Base-by-base conservation (phyloP, 2,113 vertebrate genomes). In the Vireo altiloquus region DNA sequence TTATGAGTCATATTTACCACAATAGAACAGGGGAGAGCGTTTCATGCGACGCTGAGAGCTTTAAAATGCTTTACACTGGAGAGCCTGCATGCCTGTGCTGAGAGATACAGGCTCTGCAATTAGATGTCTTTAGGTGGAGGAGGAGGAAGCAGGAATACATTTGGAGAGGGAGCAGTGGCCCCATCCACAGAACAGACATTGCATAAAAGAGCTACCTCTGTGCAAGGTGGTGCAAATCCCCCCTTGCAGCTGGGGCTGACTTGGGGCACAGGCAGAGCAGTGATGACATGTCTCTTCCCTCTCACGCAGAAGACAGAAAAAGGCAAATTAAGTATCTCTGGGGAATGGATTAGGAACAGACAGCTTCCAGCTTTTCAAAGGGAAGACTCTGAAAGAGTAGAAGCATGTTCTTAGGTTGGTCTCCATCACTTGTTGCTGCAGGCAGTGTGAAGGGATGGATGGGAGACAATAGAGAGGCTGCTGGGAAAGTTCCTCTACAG, bases 1-100 rank as follows among this genome's bases (percentile, higher is more conserved):
- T 87, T 95, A 39, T 87, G 95, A 95, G 86, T 96, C 95, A 95
- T 42, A 10, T 89, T 94, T 59, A 56, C 82, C 88, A 82, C 86
- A 95, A 49, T 74, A 57, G 83, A 82, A n/a, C 18, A 65, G 92
- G 37, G 69, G 46, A 91, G 76, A 88, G 52, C 16, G 2, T 86
- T 74, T 50, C 25, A 6, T 56, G 40, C 0, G 1, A 65, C 7
- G 25, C 7, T 50, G 54, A 85, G 77, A 57, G 81, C 65, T 90
- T 81, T 64, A 47, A 87, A 85, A 71, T 1, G 7, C 88, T 60
- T 78, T 47, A 16, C 49, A 10, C 39, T 47, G 42, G 79, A 53
- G 66, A 78, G 59, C 37, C 42, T 59, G 79, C 25, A 18, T 37
- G 61, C 44, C 72, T 93, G 88, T 76, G 79, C 56, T 7, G 40